These are phyloP conservation scores for Tortricodes alternella DNA, from an alignment of 2,888 invertebrate genomes.

Conservation along the genomic window DNA sequence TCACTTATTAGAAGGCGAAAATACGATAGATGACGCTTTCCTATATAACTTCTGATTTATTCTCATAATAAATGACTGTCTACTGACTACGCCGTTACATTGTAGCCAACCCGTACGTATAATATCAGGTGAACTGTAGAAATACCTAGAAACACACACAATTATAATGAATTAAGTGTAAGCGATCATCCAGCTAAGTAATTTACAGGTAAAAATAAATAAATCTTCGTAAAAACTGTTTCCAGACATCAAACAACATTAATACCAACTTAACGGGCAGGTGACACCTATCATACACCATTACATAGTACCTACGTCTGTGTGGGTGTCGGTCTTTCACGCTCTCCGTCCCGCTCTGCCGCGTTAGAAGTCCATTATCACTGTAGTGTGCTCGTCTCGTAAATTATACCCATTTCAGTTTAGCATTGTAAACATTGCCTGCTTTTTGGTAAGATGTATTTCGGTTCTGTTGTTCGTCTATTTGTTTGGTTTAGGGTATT, in stretches of 20 bases:
- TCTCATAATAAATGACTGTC: too few species aligned
- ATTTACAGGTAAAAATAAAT: not conserved
- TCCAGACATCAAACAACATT: not conserved
- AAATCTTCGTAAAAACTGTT: not conserved
- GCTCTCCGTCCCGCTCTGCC: not conserved
- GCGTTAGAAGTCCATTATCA: conserved; percentile 63
- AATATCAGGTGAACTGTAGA: too few species aligned
- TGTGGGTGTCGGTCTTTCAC: too few species aligned
- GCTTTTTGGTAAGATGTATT: conserved; percentile 9
- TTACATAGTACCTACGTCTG: conserved; percentile 2
- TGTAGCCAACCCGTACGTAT: too few species aligned
- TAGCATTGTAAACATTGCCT: conserved; percentile 28
- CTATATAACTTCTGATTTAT: too few species aligned
- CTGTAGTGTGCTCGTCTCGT: conserved; percentile 33
- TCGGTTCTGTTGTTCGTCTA: not conserved
- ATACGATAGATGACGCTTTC: too few species aligned
- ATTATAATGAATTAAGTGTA: too few species aligned
- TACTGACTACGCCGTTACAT: too few species aligned
- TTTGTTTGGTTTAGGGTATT: not conserved
- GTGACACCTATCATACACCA: conserved; percentile 24
- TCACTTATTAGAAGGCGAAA: too few species aligned
- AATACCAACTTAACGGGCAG: conserved; percentile 11
- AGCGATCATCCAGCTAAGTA: too few species aligned
- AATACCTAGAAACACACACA: too few species aligned
- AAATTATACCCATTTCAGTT: conserved; percentile 24